phyloP scores from a whole-genome alignment of 2,888 invertebrate genomes.

The Anthoptus insignis region DNA sequence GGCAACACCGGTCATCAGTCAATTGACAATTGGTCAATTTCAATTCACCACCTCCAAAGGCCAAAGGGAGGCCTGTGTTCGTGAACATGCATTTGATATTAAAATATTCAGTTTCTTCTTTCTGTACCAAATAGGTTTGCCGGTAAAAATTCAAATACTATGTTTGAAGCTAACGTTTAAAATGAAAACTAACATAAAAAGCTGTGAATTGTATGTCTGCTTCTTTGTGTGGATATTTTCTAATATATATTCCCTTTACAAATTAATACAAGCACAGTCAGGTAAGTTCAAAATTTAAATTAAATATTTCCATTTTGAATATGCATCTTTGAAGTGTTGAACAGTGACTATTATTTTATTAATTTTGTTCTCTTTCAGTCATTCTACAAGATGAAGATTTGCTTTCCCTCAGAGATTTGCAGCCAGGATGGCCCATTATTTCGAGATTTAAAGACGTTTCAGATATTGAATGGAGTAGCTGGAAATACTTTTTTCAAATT shows the following conservation, averaged over 20 bases:
- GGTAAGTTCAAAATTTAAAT: slow-evolving; percentile 70
- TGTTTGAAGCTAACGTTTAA: slow-evolving; percentile 14
- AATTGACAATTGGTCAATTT: too few relatives aligned
- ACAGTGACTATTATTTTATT: not conserved
- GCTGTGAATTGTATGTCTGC: slow-evolving; percentile 76
- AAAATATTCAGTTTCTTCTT: too few relatives aligned
- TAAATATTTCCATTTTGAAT: too few relatives aligned
- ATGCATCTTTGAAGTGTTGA: not conserved
- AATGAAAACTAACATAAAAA: slow-evolving; percentile 62
- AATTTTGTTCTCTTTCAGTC: slow-evolving; percentile 58
- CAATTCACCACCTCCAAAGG: too few relatives aligned
- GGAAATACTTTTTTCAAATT: slow-evolving; percentile 83
- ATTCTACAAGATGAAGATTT: slow-evolving; percentile 59
- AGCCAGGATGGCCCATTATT: slow-evolving; percentile 86
- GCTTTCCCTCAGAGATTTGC: slow-evolving; percentile 77
- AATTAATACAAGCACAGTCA: slow-evolving; percentile 80
- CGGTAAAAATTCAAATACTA: slow-evolving; percentile 45
- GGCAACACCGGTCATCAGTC: too few relatives aligned
- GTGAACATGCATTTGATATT: too few relatives aligned
- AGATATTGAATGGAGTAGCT: slow-evolving; percentile 91
- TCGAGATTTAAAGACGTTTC: slow-evolving; percentile 88
- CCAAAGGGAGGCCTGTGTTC: too few relatives aligned
- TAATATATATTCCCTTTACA: slow-evolving; percentile 85
- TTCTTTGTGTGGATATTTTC: slow-evolving; percentile 84
- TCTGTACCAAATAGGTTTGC: too few relatives aligned